Evolutionary conservation across 2,113 vertebrate species (phyloP), one percentile per base, ranked within the genome.

Genomic region (Lucifuga dentata): DNA sequence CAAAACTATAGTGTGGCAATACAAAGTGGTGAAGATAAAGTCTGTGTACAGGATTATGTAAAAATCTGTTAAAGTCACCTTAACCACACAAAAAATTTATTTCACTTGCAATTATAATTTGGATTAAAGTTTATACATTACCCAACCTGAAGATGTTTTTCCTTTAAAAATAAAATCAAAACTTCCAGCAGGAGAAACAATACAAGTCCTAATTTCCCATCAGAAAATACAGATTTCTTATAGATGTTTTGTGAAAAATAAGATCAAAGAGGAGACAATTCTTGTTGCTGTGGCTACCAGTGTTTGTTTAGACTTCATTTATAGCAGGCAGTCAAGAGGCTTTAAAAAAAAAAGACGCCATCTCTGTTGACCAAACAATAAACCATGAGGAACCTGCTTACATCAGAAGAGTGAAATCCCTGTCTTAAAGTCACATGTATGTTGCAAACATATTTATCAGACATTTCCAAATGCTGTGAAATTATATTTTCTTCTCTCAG

Each of bases 1-100:
- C 86, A 86, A 91, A 81, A 87, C 46, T 53, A 29, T 40, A 55
- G 55, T 85, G 76, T 76, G 71, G 80, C 41, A 86, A 84, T n/a
- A 58, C 45, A 24, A 53, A 61, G 66, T 23, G 24, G 16, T 35
- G 49, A 51, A 38, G 32, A 17, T 11, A 17, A 62, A 12, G 61
- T 73, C 66, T 83, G 68, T 80, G 49, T 68, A 61, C 78, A 63
- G 1, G 13, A 74, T 87, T 73, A 52, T 49, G 61, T 29, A 83
- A 84, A 48, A 51, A 13, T 64, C 9, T 11, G 16, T 60, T 5
- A 2, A 67, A 58, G 8, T 44, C 12, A 35, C 36, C 29, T 39
- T 11, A 10, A 11, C 17, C 17, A 0, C 12, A 65, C 8, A 68
- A 16, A 44, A 62, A 49, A 15, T 3, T 11, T 4, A 52, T 44